Evolutionary conservation across 2,797 vertebrate genomes (phyloP), one percentile per base, ranked within the genome.

Genomic region (Ibycter americanus): DNA sequence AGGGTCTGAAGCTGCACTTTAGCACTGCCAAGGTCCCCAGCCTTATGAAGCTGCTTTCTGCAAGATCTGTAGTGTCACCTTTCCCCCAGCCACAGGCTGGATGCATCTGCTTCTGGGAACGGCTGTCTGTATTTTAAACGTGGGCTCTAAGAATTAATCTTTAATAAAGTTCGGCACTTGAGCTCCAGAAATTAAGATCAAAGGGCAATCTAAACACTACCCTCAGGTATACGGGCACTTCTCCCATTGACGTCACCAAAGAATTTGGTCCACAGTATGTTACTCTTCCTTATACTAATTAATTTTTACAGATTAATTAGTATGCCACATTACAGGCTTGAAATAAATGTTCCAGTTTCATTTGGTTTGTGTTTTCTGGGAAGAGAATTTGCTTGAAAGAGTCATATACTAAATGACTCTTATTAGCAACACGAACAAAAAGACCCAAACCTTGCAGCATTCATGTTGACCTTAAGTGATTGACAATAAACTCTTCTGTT

Each of bases 261-360:
- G 65, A 89, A 76, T 70, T 92, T 92, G 63, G 74, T 80, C 82
- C 56, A 67, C 40, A 74, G 27, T 78, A 74, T 31, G 34, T 27
- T 93, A 71, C 63, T 85, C 42, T 61, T 96, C 82, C 42, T 93
- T 66, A 85, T 8, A 86, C 76, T 83, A 93, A 91, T 92, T 90
- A 96, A 92, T 84, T 95, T 95, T 88, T 78, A 40, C 54, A 77
- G 59, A 72, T 63, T 95, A 87, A 94, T 97, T 90, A 94, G 67
- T 16, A 56, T 42, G 40, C 31, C 54, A 67, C 38, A n/a, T 56
- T 84, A 46, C 49, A 77, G 56, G 34, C 44, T 93, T 87, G 63
- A 87, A 96, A 59, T 85, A 73, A 89, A 76, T 80, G 65, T 27
- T 95, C 71, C 56, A 68, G 34, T 89, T 97, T 83, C 15, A 0